Evolutionary conservation across 2,113 vertebrate genomes (phyloP), one percentile per base, ranked within the genome.

Genomic region (Martes martes): DNA sequence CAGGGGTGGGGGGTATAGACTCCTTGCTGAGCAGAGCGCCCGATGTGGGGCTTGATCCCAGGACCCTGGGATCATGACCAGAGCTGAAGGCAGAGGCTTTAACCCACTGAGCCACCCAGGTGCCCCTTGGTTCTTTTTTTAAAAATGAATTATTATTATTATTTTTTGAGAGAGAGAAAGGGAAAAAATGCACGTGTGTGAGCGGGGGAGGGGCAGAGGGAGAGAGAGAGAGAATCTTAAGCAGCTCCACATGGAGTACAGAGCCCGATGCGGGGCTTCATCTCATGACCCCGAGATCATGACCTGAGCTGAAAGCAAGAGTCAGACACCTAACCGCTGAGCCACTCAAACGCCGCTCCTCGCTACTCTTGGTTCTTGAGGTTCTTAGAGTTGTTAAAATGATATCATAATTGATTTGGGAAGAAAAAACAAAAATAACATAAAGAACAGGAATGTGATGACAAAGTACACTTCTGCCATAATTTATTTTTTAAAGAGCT

Each of bases 341-440:
- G 18, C 67, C 67, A 69, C 67, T n/a, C 33, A 69, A 16, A 33
- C 0, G 15, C 65, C 33, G 15, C 15, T 52, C 33, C 67, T 93
- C 67, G 55, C n/a, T 73, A n/a, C 83, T 93, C 45, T 65, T 28
- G 18, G 59, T 80, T 87, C 55, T 89, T 82, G 74, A 90, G 57
- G 28, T 65, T 96, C 28, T 80, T 52, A 52, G 15, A 89, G 67
- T 92, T 95, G 24, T 82, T 90, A 90, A 93, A 96, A 91, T 78
- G 26, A 91, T 83, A 71, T 33, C 19, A 19, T 73, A 59, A 80
- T 79, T 55, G 28, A 89, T 59, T 76, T 19, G 63, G 59, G 24
- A 74, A 95, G 73, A 80, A 83, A n/a, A 55, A 91, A 69, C 36
- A 36, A 65, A 85, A 80, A 21, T 61, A 79, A 74, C 67, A 39